Evolutionary conservation across 1,140 invertebrate genomes (phyloP).

Genomic region (Scaptomyza montana): DNA sequence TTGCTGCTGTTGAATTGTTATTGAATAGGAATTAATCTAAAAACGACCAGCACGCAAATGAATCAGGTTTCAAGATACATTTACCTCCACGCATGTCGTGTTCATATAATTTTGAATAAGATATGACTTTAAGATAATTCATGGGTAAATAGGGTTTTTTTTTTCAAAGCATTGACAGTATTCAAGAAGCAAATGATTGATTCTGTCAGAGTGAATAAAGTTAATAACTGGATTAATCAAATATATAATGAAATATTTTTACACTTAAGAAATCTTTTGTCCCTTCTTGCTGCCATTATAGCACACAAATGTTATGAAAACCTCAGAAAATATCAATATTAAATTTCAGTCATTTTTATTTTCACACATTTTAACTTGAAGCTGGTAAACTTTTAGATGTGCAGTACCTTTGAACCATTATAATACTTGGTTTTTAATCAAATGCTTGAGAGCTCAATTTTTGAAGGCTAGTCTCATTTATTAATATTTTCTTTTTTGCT

Average conservation of each 20-base stretch:
- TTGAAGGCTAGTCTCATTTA: too few species aligned
- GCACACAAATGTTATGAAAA: too few species aligned
- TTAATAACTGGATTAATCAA: background rate
- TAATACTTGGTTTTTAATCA: too few species aligned
- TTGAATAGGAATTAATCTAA: constrained; percentile 16
- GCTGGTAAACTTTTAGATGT: too few species aligned
- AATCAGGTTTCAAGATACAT: background rate
- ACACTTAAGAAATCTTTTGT: too few species aligned
- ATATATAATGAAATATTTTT: background rate
- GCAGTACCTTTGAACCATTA: too few species aligned
- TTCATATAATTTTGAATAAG: constrained; percentile 15
- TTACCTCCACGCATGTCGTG: background rate
- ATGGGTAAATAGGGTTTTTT: background rate
- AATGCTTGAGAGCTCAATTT: too few species aligned
- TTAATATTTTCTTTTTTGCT: background rate
- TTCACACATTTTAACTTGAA: too few species aligned
- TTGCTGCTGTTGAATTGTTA: background rate
- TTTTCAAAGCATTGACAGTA: constrained; percentile 1
- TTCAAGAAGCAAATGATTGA: constrained; percentile 1
- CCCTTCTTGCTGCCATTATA: too few species aligned
- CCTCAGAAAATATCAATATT: too few species aligned
- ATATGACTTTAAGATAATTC: background rate
- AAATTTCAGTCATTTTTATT: too few species aligned
- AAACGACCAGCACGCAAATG: constrained; percentile 11
- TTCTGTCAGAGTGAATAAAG: background rate